A percentile compares a stretch with the other conserved stretches of the same genome.
Evolutionary conservation across 2,888 invertebrate species (phyloP).

Genomic region (Melanargia galathea): DNA sequence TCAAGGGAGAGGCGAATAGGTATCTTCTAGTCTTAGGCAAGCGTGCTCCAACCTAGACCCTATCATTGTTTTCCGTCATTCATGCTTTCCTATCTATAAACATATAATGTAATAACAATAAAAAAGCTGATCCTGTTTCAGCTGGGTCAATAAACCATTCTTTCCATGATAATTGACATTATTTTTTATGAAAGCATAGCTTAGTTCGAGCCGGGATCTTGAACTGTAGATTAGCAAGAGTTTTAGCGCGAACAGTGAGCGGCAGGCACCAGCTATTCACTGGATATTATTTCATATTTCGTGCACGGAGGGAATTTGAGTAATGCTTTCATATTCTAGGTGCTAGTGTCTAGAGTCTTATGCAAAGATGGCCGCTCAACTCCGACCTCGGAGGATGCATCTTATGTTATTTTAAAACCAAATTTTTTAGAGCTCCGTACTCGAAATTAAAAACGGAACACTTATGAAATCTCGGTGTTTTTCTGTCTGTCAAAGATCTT

Average conservation of each 20-base stretch:
- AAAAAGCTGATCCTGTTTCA: no score
- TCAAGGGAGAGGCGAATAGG: no score
- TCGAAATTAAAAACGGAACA: no score
- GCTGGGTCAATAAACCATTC: neutral
- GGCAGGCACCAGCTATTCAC: neutral
- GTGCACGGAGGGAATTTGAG: slow-evolving; percentile 6
- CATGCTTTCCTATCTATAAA: no score
- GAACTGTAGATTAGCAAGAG: neutral
- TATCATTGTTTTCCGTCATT: no score
- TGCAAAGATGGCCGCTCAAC: neutral
- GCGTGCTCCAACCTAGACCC: no score
- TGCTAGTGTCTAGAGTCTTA: slow-evolving; percentile 2
- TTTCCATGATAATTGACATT: neutral
- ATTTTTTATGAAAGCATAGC: neutral
- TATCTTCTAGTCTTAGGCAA: no score
- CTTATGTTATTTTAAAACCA: neutral
- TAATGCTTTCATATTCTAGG: slow-evolving; percentile 15
- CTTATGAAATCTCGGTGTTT: no score
- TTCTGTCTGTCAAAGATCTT: no score
- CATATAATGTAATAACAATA: no score
- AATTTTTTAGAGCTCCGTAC: neutral
- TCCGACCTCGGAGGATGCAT: neutral
- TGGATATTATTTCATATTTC: slow-evolving; percentile 24
- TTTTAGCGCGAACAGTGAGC: neutral
- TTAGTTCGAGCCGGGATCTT: neutral